These are phyloP conservation scores for Xiphophorus hellerii DNA, from an alignment of 2,113 vertebrate genomes.

Conservation along the genomic window DNA sequence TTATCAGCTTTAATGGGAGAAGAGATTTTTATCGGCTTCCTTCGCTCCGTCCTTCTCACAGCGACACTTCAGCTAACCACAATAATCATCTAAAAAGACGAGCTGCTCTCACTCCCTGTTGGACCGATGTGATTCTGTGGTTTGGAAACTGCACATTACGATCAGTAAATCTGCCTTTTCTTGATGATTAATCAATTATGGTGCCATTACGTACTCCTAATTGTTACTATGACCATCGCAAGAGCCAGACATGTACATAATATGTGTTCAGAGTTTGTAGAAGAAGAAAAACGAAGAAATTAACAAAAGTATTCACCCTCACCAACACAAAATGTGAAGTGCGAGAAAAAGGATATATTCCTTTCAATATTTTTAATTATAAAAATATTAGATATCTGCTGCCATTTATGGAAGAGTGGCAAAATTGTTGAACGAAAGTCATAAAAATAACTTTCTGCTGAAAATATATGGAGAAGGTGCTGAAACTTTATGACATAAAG, in stretches of 20 bases:
- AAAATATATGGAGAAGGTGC: background rate
- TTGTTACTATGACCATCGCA: slow-evolving; percentile 7
- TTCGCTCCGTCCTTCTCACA: slow-evolving; percentile 21
- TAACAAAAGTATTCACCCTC: background rate
- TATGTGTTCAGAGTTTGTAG: slow-evolving; percentile 8
- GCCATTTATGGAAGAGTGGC: background rate
- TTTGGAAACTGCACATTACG: slow-evolving; percentile 22
- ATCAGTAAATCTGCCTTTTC: background rate
- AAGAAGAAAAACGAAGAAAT: slow-evolving; percentile 1
- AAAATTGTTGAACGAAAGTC: background rate
- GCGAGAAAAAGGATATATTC: background rate
- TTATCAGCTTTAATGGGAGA: slow-evolving; percentile 23
- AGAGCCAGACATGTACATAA: slow-evolving; percentile 7
- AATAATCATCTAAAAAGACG: slow-evolving; percentile 61
- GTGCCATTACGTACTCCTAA: slow-evolving; percentile 1
- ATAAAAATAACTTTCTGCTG: background rate
- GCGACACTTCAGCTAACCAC: slow-evolving; percentile 31
- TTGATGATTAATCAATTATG: slow-evolving; percentile 1
- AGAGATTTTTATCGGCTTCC: slow-evolving; percentile 28
- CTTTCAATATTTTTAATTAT: background rate
- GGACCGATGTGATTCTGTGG: slow-evolving; percentile 35
- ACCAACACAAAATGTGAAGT: too few species aligned
- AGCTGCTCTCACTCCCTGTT: slow-evolving; percentile 32
- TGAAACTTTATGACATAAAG: background rate
- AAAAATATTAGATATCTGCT: background rate